Evolutionary conservation across 2,797 vertebrate genomes (phyloP), one percentile per base, ranked within the genome.

Genomic region (Todus mexicanus): DNA sequence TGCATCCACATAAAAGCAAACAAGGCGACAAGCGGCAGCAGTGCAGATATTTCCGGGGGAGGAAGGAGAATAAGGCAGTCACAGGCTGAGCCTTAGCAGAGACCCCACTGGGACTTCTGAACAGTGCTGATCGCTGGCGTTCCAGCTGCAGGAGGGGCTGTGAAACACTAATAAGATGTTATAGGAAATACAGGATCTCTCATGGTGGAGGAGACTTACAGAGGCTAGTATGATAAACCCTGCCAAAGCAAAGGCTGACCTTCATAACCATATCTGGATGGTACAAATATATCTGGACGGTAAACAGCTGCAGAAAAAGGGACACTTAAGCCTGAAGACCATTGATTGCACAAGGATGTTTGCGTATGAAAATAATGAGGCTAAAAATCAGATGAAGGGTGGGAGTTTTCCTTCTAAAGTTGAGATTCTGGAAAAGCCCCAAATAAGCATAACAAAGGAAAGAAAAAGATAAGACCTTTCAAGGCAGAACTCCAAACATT

Each of bases 301-400:
- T 73, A 95, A 89, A 89, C 88, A 91, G 93, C 75, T 92, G 88
- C 83, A 94, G 56, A 40, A 77, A 54, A 87, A 79, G 48, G 57
- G 69, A 65, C 69, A 83, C 53, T 87, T 83, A 45, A 81, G 50
- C 77, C 72, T 72, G 31, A 84, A 65, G 70, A 86, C 51, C 26
- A 81, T 0, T 60, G 63, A 92, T 48, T 73, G 48, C 65, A 90
- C 29, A 80, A 90, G 73, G 74, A 90, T 90, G 80, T 43, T 3
- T 81, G 27, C 15, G 84, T 53, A 53, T 20, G 59, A 86, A 90
- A 84, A 81, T 51, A 92, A 71, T 1, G 20, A 77, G 14, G 26
- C 50, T 78, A 92, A 84, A 93, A 81, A 57, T 78, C 66, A 78
- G 61, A 84, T 20, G 31, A 90, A 68, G 48, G 21, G 10, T 45